Conservation (phyloP, 2,113 vertebrate species). For the Pteruthius melanotis region DNA sequence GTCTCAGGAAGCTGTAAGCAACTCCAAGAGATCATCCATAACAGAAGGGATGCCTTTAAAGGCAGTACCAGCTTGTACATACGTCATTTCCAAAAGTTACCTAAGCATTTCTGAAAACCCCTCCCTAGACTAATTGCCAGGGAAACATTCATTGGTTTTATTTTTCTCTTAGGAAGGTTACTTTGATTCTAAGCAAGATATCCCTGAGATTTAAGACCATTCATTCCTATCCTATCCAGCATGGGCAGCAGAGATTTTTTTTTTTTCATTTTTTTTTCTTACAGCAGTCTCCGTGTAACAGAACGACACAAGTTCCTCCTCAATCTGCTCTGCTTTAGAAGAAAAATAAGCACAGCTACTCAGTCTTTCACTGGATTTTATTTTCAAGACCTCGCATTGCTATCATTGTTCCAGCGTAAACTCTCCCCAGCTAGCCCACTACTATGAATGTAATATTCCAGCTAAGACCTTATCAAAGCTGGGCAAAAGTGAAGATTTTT, state of each 20-base stretch:
- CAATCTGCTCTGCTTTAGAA: not conserved
- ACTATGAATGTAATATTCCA: not conserved
- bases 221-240: not conserved
- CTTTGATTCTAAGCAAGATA: not conserved
- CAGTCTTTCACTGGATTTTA: not conserved
- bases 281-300: not conserved
- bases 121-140: not conserved
- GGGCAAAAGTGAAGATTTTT: not conserved
- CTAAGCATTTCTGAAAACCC: not conserved
- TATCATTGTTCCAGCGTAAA: not conserved
- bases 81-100: not conserved
- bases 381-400: not conserved
- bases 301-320: not conserved
- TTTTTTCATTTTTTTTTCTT: not conserved
- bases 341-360: not conserved
- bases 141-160: not conserved
- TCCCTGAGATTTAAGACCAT: not conserved
- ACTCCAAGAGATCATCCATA: not conserved
- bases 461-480: not conserved
- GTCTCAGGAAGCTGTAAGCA: not conserved
- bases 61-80: not conserved
- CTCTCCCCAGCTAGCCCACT: not conserved
- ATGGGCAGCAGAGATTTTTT: not conserved
- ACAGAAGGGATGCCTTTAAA: not conserved
- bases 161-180: not conserved